A percentile compares a stretch with the other conserved stretches of the same genome.
Conservation (phyloP, 1,140 invertebrate genomes). For the Drosophila lacteicornis region DNA sequence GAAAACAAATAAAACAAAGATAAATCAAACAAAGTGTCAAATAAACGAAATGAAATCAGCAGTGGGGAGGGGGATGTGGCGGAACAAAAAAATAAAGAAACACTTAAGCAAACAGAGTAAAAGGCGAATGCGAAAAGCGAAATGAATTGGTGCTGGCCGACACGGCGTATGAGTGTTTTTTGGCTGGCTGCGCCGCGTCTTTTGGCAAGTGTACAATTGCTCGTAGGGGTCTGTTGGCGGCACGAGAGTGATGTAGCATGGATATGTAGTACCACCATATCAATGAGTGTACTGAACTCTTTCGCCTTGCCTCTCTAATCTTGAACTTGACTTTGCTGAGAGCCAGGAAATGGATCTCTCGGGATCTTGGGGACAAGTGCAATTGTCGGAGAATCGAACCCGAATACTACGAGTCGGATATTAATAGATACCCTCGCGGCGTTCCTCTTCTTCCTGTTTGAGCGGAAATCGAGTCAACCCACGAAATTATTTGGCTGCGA, state of each 20-base stretch:
- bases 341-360: constrained; percentile 41
- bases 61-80: constrained; percentile 26
- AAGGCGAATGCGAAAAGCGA: constrained; percentile 36
- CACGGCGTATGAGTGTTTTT: constrained; percentile 64
- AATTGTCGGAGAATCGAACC: constrained; percentile 32
- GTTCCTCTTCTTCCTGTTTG: constrained; percentile 62
- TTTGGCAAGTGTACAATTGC: constrained; percentile 59
- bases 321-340: constrained; percentile 72
- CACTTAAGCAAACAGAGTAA: constrained; percentile 75
- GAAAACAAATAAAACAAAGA: constrained; percentile 41
- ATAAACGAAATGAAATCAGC: constrained; percentile 51
- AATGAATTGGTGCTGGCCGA: constrained; percentile 52
- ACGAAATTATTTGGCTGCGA: constrained; percentile 27
- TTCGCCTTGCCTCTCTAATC: constrained; percentile 31
- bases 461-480: constrained; percentile 62
- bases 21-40: constrained; percentile 63
- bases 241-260: constrained; percentile 4
- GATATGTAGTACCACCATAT: background rate
- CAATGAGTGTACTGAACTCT: constrained; percentile 40
- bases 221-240: constrained; percentile 23
- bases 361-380: constrained; percentile 38
- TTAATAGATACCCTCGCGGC: constrained; percentile 51
- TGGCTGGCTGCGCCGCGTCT: constrained; percentile 22
- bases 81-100: constrained; percentile 43
- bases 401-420: constrained; percentile 25